A percentile compares a stretch with the other conserved stretches of the same genome.
Evolutionary conservation across 2,113 vertebrate genomes (phyloP).

Genomic region (Carollia perspicillata): DNA sequence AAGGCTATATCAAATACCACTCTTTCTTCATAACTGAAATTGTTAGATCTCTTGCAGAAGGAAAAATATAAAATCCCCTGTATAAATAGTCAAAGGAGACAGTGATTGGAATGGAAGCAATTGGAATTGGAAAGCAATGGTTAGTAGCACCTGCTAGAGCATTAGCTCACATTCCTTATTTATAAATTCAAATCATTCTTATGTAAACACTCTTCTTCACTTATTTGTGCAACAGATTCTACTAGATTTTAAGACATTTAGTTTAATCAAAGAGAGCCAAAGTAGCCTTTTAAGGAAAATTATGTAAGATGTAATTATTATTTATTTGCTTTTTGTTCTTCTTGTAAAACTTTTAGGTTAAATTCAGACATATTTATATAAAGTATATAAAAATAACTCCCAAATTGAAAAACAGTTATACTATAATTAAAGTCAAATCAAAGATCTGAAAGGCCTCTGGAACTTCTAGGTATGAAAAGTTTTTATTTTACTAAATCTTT

Average conservation of each 20-base stretch:
- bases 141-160: background rate
- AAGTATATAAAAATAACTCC: constrained; percentile 30
- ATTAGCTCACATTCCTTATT: background rate
- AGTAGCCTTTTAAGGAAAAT: background rate
- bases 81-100: background rate
- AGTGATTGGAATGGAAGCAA: background rate
- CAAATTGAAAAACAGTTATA: background rate
- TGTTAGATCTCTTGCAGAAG: background rate
- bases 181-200: background rate
- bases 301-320: constrained; percentile 3
- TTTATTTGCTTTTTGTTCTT: background rate
- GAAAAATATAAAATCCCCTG: background rate
- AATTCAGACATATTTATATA: constrained; percentile 5
- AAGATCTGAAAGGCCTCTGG: background rate
- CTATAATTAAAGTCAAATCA: background rate
- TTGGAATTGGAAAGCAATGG: background rate
- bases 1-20: background rate
- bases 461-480: background rate
- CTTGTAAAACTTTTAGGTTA: constrained; percentile 6
- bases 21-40: background rate
- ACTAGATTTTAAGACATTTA: background rate
- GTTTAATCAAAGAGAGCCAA: background rate
- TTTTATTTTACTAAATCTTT: constrained; percentile 10
- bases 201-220: background rate
- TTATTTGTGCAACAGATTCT: background rate